Base-by-base conservation (phyloP, 2,797 vertebrate species). In the Bryconaethiops microstoma region DNA sequence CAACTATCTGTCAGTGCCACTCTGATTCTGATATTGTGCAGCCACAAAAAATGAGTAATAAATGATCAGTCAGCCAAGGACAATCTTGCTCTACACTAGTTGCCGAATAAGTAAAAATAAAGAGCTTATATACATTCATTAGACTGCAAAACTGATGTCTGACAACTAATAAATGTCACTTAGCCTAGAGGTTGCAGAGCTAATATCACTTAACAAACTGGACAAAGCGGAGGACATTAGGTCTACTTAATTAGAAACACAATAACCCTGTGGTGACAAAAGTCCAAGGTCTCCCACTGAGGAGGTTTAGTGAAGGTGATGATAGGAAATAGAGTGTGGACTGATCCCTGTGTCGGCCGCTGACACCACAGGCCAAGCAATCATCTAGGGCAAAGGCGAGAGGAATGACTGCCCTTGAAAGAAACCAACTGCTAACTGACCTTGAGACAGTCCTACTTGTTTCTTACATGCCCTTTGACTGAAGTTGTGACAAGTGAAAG, bases 171-270 rank as follows among this genome's bases (percentile, higher is more conserved):
- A 88, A 84, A 78, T 62, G 84, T 84, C 68, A 74, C 82, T 84
- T 82, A 84, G 80, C 74, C 64, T 6, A 23, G 74, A 79, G 57
- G 73, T 52, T 48, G 8, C 79, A 40, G 63, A 80, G 70, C 83
- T 88, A 82, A 78, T 89, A 91, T 92, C 90, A 88, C 83, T 87
- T 91, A 89, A 87, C 88, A 78, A 85, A 86, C 75, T 70, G 50
- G 79, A 86, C 88, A 89, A 87, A 85, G 89, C 90, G 84, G 77
- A 82, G 83, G 81, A 88, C 86, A 90, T 90, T 76, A 89, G 85
- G 82, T 87, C 85, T 74, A 86, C 86, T 91, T 91, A 88, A 92
- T 92, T 91, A 91, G 91, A 93, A 94, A 93, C 81, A 92, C 88
- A 92, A 93, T 91, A 92, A 92, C 88, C 87, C 77, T 57, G 83